These are phyloP conservation scores for Sebastes paucispinis DNA, from an alignment of 2,797 vertebrate genomes.

Conservation along the genomic window DNA sequence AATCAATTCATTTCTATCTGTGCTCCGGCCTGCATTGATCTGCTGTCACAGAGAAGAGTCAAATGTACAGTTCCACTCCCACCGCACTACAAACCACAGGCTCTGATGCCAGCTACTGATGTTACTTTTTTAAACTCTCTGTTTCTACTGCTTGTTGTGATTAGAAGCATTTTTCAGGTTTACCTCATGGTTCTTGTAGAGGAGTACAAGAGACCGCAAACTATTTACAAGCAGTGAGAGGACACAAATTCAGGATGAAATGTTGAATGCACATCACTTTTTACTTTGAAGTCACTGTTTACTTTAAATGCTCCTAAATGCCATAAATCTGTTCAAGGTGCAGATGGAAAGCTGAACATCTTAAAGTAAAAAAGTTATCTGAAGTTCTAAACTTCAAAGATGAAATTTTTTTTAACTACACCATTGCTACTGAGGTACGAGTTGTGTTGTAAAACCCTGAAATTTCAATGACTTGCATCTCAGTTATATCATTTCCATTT, in stretches of 20 bases:
- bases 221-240: conserved; percentile 17
- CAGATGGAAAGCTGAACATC: conserved; percentile 9
- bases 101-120: conserved; percentile 27
- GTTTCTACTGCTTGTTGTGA: conserved; percentile 38
- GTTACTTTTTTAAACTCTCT: conserved; percentile 17
- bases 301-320: conserved; percentile 25
- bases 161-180: conserved; percentile 9
- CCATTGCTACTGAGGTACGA: background rate
- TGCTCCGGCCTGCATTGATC: conserved; percentile 80
- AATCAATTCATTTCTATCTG: conserved; percentile 84
- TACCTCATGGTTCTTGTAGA: conserved; percentile 4
- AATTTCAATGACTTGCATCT: conserved; percentile 4
- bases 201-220: background rate
- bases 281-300: conserved; percentile 35
- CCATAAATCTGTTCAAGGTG: background rate
- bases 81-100: conserved; percentile 39
- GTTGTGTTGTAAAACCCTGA: background rate
- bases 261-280: conserved; percentile 5
- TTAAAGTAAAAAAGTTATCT: background rate
- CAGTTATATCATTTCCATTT: background rate
- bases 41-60: conserved; percentile 75
- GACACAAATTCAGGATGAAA: conserved; percentile 14
- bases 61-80: conserved; percentile 72
- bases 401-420: background rate
- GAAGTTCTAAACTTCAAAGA: conserved; percentile 29